Base-by-base conservation (phyloP, 2,113 vertebrate species). In the Gopherus evgoodei region DNA sequence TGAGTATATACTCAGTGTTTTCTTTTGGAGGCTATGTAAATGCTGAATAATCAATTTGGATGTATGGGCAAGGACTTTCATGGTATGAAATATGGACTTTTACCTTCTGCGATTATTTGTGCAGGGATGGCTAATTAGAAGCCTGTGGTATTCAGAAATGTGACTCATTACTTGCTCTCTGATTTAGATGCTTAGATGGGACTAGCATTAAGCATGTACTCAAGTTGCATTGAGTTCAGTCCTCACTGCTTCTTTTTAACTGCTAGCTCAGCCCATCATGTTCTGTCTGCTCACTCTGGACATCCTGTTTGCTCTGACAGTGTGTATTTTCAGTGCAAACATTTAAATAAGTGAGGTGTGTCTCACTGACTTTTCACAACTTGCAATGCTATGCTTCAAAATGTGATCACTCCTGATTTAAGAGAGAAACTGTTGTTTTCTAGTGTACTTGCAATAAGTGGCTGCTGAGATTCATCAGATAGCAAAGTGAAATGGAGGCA, bases 401-500 rank as follows among this genome's bases (percentile, higher is more conserved):
- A 72, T 38, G n/a, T 38, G n/a, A 72, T 72, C n/a, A 14, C 65
- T 35, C 21, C 49, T 86, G 69, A 87, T 82, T 94, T 93, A 90
- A 91, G 72, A 29, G 86, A 56, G 72, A 90, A 88, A 89, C 76
- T 91, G 93, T 86, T 91, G 42, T n/a, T 87, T 29, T 87, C 38
- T 35, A 89, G 12, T 87, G 57, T n/a, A 44, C 8, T 84, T 42
- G 27, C 79, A 65, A 57, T 95, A 94, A 93, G 62, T 93, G 35
- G 75, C 72, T 91, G n/a, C 12, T 47, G 57, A 90, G 44, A 94
- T 81, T 89, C 83, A 94, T 82, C 83, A 25, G 6, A 22, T n/a
- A 62, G 44, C 94, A 94, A 83, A 94, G 83, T 87, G 94, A 86
- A 94, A n/a, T 69, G 86, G 83, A 94, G 81, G 8, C 79, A 88